Evolutionary conservation across 2,113 vertebrate species (phyloP).

Genomic region (Lonchura striata): DNA sequence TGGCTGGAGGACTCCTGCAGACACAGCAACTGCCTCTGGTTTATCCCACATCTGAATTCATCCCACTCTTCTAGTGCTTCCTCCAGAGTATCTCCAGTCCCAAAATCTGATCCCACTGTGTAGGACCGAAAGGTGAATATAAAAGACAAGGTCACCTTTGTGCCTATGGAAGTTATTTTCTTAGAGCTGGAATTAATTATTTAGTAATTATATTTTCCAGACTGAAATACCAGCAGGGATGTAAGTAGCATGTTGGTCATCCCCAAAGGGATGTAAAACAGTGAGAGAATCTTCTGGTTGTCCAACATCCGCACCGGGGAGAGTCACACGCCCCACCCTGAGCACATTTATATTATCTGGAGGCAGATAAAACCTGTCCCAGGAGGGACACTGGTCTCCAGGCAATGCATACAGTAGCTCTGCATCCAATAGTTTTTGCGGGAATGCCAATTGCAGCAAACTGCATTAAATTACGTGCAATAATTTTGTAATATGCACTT

Average conservation of each 20-base stretch:
- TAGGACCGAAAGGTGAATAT: slow-evolving; percentile 20
- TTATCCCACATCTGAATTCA: background rate
- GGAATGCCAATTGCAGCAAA: slow-evolving; percentile 50
- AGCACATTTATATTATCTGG: slow-evolving; percentile 22
- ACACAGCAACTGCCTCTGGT: background rate
- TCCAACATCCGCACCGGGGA: slow-evolving; percentile 12
- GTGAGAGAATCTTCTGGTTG: slow-evolving; percentile 51
- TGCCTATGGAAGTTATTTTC: slow-evolving; percentile 41
- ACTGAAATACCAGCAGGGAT: slow-evolving; percentile 13
- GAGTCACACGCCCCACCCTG: background rate
- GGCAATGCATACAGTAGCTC: slow-evolving; percentile 14
- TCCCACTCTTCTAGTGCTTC: background rate
- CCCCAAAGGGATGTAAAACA: slow-evolving; percentile 53
- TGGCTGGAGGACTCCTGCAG: background rate
- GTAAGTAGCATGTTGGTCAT: slow-evolving; percentile 12
- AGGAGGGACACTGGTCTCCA: slow-evolving; percentile 20
- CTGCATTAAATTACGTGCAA: slow-evolving; percentile 60
- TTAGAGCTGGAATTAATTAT: slow-evolving; percentile 64
- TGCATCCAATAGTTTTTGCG: slow-evolving; percentile 10
- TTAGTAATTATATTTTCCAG: slow-evolving; percentile 59
- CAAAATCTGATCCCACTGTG: background rate
- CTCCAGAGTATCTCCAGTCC: background rate
- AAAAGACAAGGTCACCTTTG: slow-evolving; percentile 54
- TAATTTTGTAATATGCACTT: slow-evolving; percentile 61
- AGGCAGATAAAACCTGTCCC: slow-evolving; percentile 51